Percentiles rank a stretch among this genome's conserved stretches.
Evolutionary conservation across 2,888 invertebrate genomes (phyloP).

Genomic region (Nasonovia ribisnigri): DNA sequence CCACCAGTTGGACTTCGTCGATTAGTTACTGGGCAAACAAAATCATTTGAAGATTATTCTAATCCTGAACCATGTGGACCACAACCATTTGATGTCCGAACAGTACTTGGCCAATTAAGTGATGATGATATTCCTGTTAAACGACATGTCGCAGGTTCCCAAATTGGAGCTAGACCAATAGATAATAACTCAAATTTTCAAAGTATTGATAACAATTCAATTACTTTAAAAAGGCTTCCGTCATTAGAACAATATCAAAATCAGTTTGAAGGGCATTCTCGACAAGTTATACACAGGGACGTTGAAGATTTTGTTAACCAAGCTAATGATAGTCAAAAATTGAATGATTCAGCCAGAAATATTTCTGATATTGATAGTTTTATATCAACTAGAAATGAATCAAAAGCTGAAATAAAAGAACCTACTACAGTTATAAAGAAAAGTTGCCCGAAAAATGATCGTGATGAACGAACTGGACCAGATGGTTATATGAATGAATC

Average conservation of each 20-base stretch:
- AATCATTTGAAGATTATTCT: conserved; percentile 71
- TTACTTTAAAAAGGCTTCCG: conserved; percentile 43
- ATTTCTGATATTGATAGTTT: conserved; percentile 47
- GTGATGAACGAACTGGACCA: conserved; percentile 63
- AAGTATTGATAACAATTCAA: conserved; percentile 49
- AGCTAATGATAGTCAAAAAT: conserved; percentile 41
- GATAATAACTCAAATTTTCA: conserved; percentile 59
- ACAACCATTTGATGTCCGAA: conserved; percentile 73
- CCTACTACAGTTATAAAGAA: conserved; percentile 55
- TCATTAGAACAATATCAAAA: conserved; percentile 60
- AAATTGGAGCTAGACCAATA: conserved; percentile 44
- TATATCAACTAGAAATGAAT: conserved; percentile 49
- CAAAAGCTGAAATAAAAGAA: conserved; percentile 47
- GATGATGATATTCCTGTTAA: conserved; percentile 69
- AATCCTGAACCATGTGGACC: conserved; percentile 71
- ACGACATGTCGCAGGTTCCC: conserved; percentile 49
- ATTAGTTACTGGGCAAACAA: conserved; percentile 68
- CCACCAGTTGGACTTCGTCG: conserved; percentile 68
- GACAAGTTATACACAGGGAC: conserved; percentile 62
- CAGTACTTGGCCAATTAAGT: conserved; percentile 73
- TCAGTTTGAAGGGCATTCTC: conserved; percentile 62
- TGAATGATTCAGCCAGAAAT: conserved; percentile 39
- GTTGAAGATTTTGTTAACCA: conserved; percentile 62
- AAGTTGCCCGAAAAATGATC: conserved; percentile 33
- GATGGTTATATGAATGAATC: conserved; percentile 64